phyloP scores from a whole-genome alignment of 2,113 vertebrate genomes.

The Microcebus tavaratra region DNA sequence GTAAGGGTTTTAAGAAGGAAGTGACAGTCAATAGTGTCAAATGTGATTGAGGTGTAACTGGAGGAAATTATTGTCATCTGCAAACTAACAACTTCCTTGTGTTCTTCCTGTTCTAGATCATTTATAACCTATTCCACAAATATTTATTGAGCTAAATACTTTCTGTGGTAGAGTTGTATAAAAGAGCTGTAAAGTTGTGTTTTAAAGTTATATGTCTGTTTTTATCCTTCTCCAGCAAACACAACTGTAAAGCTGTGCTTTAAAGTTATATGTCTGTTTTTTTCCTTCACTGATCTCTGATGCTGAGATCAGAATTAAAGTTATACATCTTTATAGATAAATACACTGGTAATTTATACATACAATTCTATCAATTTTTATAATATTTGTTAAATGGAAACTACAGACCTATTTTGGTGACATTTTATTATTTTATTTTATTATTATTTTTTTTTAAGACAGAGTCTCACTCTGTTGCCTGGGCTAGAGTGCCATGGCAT shows the following conservation, averaged over 20 bases:
- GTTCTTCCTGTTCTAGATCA: background rate
- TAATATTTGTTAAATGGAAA: slow-evolving; percentile 25
- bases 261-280: background rate
- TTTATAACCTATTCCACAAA: background rate
- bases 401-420: background rate
- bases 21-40: background rate
- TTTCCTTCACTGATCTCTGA: no score
- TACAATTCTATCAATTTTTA: background rate
- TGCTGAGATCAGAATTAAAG: background rate
- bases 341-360: background rate
- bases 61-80: background rate
- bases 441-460: no score
- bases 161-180: background rate
- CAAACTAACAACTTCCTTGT: background rate
- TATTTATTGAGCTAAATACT: background rate
- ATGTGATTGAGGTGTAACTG: background rate
- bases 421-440: background rate
- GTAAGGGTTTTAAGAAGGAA: slow-evolving; percentile 13
- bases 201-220: background rate
- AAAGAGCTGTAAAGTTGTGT: background rate
- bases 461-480: no score
- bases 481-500: no score
- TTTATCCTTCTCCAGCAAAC: no score
- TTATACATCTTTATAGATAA: slow-evolving; percentile 1
- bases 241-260: background rate